A percentile compares a stretch with the other conserved stretches of the same genome.
phyloP scores from a whole-genome alignment of 2,113 vertebrate genomes.

The Anarrhichthys ocellatus region DNA sequence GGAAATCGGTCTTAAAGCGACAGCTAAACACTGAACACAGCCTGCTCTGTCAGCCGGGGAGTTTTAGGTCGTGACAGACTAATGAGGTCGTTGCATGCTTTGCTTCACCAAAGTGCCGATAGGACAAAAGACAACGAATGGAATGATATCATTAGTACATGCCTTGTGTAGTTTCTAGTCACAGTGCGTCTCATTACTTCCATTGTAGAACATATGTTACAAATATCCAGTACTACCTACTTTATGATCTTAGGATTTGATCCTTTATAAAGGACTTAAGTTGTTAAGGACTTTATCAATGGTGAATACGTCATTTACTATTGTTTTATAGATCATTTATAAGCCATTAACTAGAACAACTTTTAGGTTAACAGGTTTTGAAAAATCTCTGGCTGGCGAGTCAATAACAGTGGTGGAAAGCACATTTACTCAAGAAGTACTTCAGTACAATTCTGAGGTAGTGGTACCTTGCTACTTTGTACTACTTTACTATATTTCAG shows the following conservation, averaged over 20 bases:
- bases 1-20: conserved; percentile 98
- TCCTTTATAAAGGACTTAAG: neutral
- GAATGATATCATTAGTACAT: conserved; percentile 6
- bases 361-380: neutral
- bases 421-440: neutral
- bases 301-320: neutral
- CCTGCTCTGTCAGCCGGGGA: conserved; percentile 32
- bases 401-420: neutral
- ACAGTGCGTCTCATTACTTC: neutral
- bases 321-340: neutral
- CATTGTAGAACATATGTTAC: neutral
- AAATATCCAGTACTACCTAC: neutral
- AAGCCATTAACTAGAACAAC: neutral
- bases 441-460: neutral
- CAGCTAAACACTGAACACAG: conserved; percentile 75
- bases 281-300: neutral
- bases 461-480: neutral
- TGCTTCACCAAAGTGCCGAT: conserved; percentile 24
- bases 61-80: conserved; percentile 75
- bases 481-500: no score
- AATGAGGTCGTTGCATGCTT: conserved; percentile 60
- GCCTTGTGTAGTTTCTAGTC: neutral
- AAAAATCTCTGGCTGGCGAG: neutral
- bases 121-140: conserved; percentile 43
- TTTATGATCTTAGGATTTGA: neutral